Conservation (phyloP, 64 coral and sea anemone genomes). For the Dendronephthya gigantea region DNA sequence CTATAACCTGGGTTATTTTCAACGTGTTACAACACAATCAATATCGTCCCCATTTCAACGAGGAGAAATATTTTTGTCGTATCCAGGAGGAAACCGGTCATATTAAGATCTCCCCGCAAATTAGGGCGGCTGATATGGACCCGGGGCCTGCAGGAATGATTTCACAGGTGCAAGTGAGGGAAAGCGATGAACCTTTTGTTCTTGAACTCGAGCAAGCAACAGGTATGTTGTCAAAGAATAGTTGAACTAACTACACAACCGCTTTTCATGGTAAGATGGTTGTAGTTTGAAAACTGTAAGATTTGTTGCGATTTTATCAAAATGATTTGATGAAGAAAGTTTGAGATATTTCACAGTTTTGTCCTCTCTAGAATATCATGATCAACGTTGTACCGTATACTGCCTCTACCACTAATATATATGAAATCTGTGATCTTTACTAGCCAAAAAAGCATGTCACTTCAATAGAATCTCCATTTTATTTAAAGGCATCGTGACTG, state of each 20-base stretch:
- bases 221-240: background rate
- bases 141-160: background rate
- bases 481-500: constrained; percentile 47
- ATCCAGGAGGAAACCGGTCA: background rate
- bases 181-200: background rate
- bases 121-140: background rate
- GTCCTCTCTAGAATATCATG: too few species aligned
- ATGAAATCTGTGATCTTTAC: too few species aligned
- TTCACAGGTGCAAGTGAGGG: background rate
- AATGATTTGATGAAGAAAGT: too few species aligned
- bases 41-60: background rate
- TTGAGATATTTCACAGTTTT: too few species aligned
- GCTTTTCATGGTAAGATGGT: too few species aligned
- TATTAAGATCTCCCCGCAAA: background rate
- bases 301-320: too few species aligned
- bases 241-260: too few species aligned
- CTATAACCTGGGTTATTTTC: background rate
- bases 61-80: background rate
- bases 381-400: too few species aligned
- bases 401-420: too few species aligned
- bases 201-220: background rate
- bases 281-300: too few species aligned
- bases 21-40: background rate
- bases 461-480: background rate
- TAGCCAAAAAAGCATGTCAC: too few species aligned